These are phyloP conservation scores for Pangasius sanitwongsei DNA, from an alignment of 2,797 vertebrate species.

Conservation along the genomic window DNA sequence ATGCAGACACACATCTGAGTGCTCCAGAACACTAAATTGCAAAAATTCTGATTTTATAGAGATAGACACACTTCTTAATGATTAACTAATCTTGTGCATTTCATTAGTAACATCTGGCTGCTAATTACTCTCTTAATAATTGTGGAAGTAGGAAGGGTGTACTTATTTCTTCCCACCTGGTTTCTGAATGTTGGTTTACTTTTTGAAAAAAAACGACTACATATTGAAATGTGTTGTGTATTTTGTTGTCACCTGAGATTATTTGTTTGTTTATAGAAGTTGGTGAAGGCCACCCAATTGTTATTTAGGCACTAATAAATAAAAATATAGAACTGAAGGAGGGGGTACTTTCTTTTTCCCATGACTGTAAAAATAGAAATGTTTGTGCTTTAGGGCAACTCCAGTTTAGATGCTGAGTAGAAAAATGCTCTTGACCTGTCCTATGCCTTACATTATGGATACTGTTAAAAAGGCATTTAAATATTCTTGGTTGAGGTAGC, in stretches of 20 bases:
- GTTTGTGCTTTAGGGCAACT: background rate
- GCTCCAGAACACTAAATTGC: background rate
- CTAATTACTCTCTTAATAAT: background rate
- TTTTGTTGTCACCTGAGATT: background rate
- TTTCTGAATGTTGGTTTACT: background rate
- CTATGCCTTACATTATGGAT: background rate
- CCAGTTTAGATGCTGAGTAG: background rate
- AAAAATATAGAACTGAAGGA: background rate
- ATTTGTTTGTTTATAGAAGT: background rate
- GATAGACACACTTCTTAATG: background rate
- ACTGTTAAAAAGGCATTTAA: background rate
- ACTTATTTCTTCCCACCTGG: background rate
- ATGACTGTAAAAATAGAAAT: background rate
- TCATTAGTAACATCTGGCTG: background rate
- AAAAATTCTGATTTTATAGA: background rate
- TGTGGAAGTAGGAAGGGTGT: background rate
- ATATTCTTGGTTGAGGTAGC: background rate
- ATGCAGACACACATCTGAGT: background rate
- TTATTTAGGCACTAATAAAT: background rate
- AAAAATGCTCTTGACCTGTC: background rate
- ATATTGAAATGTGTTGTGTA: background rate
- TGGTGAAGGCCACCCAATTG: background rate
- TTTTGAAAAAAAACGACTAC: background rate
- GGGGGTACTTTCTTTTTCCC: background rate
- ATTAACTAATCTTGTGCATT: background rate